A percentile compares a stretch with the other conserved stretches of the same genome.
These are phyloP conservation scores for Ptilodon capucinus DNA, from an alignment of 2,888 invertebrate species.

Conservation along the genomic window DNA sequence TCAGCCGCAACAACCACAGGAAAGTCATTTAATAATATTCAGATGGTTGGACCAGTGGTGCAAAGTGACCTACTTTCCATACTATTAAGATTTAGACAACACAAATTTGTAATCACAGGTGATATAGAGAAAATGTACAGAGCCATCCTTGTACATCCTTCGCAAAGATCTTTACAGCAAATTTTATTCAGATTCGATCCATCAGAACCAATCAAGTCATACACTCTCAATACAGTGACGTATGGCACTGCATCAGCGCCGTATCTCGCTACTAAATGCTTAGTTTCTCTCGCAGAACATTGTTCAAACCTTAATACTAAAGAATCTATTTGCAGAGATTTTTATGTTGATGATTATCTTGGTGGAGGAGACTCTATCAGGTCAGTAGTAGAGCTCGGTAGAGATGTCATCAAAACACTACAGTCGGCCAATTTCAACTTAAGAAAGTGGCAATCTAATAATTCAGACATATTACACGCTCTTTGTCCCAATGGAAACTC, in stretches of 20 bases:
- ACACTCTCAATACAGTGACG: slow-evolving; percentile 18
- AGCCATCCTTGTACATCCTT: slow-evolving; percentile 5
- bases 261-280: slow-evolving; percentile 26
- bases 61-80: slow-evolving; percentile 26
- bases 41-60: slow-evolving; percentile 15
- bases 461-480: slow-evolving; percentile 10
- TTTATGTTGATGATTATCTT: slow-evolving; percentile 31
- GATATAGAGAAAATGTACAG: slow-evolving; percentile 29
- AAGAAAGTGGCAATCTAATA: slow-evolving; percentile 31
- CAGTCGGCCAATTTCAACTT: slow-evolving; percentile 22
- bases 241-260: slow-evolving; percentile 31
- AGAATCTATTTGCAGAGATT: slow-evolving; percentile 10
- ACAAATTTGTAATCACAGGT: slow-evolving; percentile 15
- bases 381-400: slow-evolving; percentile 9
- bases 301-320: slow-evolving; percentile 7
- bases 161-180: slow-evolving; percentile 21
- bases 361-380: slow-evolving; percentile 13
- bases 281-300: slow-evolving; percentile 14
- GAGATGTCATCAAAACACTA: slow-evolving; percentile 17
- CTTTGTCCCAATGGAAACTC: no score
- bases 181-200: slow-evolving; percentile 16
- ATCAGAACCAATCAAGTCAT: background rate
- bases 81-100: slow-evolving; percentile 23
- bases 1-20: slow-evolving; percentile 22
- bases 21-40: slow-evolving; percentile 22